phyloP scores from a whole-genome alignment of 2,113 vertebrate genomes.

The Pristiophorus japonicus region DNA sequence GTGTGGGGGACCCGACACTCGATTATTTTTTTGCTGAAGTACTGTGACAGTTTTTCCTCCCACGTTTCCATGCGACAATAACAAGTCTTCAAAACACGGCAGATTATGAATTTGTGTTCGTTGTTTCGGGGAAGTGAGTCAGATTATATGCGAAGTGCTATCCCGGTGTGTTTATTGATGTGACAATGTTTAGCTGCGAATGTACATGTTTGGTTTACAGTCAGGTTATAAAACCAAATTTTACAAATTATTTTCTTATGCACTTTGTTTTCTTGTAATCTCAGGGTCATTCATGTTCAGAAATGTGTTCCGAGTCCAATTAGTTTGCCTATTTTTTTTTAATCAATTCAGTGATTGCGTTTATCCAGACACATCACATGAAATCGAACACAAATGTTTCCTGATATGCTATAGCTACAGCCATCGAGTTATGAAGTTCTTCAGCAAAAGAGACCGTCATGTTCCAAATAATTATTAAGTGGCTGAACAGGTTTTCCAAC shows the following conservation, averaged over 20 bases:
- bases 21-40: not conserved
- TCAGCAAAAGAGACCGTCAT: not conserved
- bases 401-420: not conserved
- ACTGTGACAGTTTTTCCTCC: not conserved
- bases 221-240: not conserved
- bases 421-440: not conserved
- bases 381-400: not conserved
- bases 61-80: too few relatives aligned
- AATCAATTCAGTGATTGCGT: not conserved
- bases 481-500: not conserved
- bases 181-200: not conserved
- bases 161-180: not conserved
- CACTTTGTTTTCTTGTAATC: not conserved
- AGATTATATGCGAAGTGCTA: too few relatives aligned
- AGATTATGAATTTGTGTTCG: not conserved
- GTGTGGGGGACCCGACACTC: not conserved
- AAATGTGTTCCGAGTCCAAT: not conserved
- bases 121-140: not conserved
- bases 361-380: not conserved
- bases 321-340: not conserved
- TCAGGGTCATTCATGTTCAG: not conserved
- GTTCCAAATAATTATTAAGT: not conserved
- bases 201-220: not conserved
- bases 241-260: not conserved
- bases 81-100: not conserved